Percentiles rank a stretch among this genome's conserved stretches.
Evolutionary conservation across 1,140 invertebrate genomes (phyloP).

Genomic region (Argopecten irradians): DNA sequence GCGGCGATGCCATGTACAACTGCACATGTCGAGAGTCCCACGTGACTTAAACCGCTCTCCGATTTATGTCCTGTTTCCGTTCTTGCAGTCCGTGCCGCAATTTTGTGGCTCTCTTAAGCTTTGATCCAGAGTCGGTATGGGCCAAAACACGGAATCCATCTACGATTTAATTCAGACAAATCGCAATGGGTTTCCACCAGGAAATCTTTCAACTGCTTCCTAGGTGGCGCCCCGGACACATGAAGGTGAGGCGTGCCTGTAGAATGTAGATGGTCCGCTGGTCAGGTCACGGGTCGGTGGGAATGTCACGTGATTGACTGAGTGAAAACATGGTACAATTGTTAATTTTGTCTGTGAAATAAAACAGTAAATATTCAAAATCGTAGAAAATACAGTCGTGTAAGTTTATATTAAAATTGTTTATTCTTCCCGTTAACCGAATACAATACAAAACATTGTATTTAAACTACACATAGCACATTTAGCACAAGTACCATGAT

Average conservation of each 20-base stretch:
- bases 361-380: not conserved
- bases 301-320: not conserved
- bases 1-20: not conserved
- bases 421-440: too few relatives aligned
- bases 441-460: too few relatives aligned
- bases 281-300: not conserved
- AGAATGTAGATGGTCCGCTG: not conserved
- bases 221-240: not conserved
- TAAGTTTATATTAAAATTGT: too few relatives aligned
- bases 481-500: too few relatives aligned
- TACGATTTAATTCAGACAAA: not conserved
- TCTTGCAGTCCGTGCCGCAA: not conserved
- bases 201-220: constrained; percentile 10
- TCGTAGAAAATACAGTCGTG: not conserved
- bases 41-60: not conserved
- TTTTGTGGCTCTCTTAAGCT: not conserved
- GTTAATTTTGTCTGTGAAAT: not conserved
- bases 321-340: not conserved
- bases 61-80: not conserved
- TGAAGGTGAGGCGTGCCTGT: not conserved
- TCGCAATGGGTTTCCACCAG: not conserved
- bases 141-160: not conserved
- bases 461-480: too few relatives aligned
- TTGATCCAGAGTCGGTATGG: not conserved
- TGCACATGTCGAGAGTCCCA: not conserved